Percentiles rank a stretch among this genome's conserved stretches.
phyloP scores from a whole-genome alignment of 2,113 vertebrate species.

The Bambusicola thoracicus region DNA sequence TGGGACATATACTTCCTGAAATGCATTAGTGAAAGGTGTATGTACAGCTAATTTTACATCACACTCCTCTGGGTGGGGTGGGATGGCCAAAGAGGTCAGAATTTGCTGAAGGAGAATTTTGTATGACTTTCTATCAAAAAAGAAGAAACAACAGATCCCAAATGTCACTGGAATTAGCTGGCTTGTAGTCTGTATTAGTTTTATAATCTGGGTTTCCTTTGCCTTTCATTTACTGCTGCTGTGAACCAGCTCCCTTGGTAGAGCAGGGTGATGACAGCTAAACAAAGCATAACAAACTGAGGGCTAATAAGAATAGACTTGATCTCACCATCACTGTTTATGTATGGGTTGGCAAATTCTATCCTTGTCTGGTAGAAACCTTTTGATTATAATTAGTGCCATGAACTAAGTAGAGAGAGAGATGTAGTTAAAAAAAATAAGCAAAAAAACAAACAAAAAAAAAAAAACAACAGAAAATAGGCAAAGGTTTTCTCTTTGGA shows the following conservation, averaged over 20 bases:
- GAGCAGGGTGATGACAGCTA: conserved; percentile 9
- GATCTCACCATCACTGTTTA: not conserved
- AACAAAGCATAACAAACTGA: conserved; percentile 30
- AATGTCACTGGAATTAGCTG: not conserved
- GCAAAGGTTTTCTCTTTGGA: not conserved
- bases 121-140: not conserved
- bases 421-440: not conserved
- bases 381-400: conserved; percentile 15
- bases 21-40: not conserved
- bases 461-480: not conserved
- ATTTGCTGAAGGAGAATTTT: not conserved
- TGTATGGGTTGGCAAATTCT: not conserved
- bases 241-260: not conserved
- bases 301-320: conserved; percentile 5
- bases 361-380: not conserved
- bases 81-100: not conserved
- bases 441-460: not conserved
- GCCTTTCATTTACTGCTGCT: conserved; percentile 10
- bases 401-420: conserved; percentile 6
- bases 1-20: not conserved
- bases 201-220: conserved; percentile 28
- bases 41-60: not conserved
- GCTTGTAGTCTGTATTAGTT: conserved; percentile 27
- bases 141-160: not conserved
- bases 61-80: not conserved